Conservation (phyloP, 1,140 invertebrate genomes). For the Cataglyphis hispanica region DNA sequence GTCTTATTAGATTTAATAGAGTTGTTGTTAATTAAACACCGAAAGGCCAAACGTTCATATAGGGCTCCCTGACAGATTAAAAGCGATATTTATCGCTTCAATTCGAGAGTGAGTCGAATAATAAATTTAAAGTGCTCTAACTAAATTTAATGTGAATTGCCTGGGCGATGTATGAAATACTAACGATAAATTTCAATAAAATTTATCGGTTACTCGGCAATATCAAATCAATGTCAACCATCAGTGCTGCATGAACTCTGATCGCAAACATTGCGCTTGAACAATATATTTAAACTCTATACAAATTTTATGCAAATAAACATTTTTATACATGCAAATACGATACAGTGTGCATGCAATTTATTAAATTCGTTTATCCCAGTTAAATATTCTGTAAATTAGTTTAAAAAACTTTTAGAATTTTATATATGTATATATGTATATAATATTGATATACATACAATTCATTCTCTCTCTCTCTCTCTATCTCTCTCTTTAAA, state of each 20-base stretch:
- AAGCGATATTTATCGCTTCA: conserved; percentile 28
- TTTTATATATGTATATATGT: neutral
- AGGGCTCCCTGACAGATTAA: conserved; percentile 33
- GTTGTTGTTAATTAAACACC: conserved; percentile 22
- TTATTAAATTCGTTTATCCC: neutral
- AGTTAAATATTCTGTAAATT: conserved; percentile 15
- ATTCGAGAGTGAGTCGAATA: neutral
- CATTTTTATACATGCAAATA: conserved; percentile 22
- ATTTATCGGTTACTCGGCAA: conserved; percentile 29
- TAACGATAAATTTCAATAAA: conserved; percentile 49
- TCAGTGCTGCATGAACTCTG: neutral
- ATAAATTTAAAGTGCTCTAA: conserved; percentile 32
- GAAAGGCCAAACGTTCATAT: neutral
- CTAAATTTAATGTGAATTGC: conserved; percentile 27
- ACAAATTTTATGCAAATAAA: neutral
- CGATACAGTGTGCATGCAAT: neutral
- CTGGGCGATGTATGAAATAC: conserved; percentile 20
- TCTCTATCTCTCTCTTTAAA: neutral
- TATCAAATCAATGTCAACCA: conserved; percentile 18
- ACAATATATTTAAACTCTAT: conserved; percentile 4
- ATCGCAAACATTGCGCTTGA: neutral
- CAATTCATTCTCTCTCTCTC: neutral
- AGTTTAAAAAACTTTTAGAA: neutral
- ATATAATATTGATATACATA: neutral
- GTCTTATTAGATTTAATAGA: neutral